Conservation (phyloP, 2,113 vertebrate genomes). For the Sminthopsis crassicaudata region DNA sequence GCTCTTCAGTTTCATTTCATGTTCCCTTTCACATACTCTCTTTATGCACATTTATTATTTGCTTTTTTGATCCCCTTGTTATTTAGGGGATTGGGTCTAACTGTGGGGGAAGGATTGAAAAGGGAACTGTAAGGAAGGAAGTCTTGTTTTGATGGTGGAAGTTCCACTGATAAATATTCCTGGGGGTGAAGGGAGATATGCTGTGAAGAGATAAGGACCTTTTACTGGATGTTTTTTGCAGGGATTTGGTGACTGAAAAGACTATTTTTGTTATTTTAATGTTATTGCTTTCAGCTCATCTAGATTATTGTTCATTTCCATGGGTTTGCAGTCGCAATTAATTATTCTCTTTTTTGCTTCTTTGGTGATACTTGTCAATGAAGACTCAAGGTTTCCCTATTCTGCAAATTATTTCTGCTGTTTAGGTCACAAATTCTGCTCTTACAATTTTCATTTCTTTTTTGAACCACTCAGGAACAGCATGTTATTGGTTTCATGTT, state of each 20-base stretch:
- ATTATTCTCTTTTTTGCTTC: not conserved
- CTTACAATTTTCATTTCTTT: not conserved
- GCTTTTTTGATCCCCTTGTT: not conserved
- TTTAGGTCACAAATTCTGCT: not conserved
- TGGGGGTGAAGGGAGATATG: not conserved
- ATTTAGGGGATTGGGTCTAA: not conserved
- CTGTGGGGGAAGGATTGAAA: not conserved
- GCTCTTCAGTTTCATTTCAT: not conserved
- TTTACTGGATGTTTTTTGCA: not conserved
- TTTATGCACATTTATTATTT: too few relatives aligned
- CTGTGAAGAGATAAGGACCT: not conserved
- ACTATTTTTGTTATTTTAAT: not conserved
- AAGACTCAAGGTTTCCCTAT: not conserved
- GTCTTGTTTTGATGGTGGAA: not conserved
- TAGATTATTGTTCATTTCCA: too few relatives aligned
- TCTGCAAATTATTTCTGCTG: not conserved
- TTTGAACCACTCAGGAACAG: not conserved
- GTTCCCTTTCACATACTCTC: not conserved
- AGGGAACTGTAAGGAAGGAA: not conserved
- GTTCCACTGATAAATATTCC: not conserved
- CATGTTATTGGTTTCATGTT: not conserved
- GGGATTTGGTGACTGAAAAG: not conserved
- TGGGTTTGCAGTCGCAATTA: not conserved
- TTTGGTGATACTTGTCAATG: not conserved
- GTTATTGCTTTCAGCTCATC: not conserved